Evolutionary conservation across 2,888 invertebrate genomes (phyloP).

Genomic region (Eupithecia centaureata): DNA sequence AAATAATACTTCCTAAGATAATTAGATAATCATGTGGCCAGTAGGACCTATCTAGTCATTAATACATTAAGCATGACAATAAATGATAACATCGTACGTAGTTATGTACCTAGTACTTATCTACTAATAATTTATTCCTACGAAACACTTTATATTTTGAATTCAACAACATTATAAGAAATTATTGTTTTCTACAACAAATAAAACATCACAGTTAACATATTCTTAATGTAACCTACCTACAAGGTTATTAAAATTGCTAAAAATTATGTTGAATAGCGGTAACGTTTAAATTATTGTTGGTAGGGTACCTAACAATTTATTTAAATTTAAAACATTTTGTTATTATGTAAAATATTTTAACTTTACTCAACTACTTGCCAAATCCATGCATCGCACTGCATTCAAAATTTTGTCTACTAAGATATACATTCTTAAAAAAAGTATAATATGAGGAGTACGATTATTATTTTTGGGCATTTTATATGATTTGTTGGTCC

Average conservation of each 20-base stretch:
- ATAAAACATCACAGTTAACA: neutral
- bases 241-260: neutral
- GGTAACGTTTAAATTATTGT: neutral
- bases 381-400: conserved; percentile 49
- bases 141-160: neutral
- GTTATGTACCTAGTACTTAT: neutral
- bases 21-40: neutral
- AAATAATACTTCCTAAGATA: conserved; percentile 6
- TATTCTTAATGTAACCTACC: neutral
- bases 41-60: conserved; percentile 6
- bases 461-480: neutral
- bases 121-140: neutral
- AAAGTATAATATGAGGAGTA: neutral
- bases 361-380: conserved; percentile 19
- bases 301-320: neutral
- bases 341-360: neutral
- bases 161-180: neutral
- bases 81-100: neutral
- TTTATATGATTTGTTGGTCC: neutral
- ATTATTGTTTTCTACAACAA: neutral
- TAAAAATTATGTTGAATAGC: neutral
- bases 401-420: conserved; percentile 26
- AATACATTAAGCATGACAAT: conserved; percentile 1
- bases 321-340: neutral
- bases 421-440: conserved; percentile 8